These are phyloP conservation scores for Phenganax marumi DNA, from an alignment of 92 coral and sea anemone genomes.

Conservation along the genomic window DNA sequence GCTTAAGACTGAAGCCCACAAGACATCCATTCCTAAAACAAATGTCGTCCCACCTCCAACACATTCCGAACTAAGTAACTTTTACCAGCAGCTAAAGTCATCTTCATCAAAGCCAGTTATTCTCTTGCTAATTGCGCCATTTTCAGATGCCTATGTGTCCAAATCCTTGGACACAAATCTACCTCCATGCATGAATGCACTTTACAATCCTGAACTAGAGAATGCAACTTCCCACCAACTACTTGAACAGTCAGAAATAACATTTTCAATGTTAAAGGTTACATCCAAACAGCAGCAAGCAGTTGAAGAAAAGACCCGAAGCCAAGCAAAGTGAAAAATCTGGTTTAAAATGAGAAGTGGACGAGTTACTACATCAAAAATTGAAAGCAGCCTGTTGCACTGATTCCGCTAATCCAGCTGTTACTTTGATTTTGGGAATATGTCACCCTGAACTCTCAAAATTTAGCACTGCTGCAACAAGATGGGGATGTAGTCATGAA, in stretches of 20 bases:
- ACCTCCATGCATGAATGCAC: slow-evolving; percentile 7
- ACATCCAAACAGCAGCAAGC: slow-evolving; percentile 35
- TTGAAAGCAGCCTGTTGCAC: slow-evolving; percentile 51
- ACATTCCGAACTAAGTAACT: slow-evolving; percentile 36
- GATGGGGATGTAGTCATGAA: slow-evolving; percentile 20
- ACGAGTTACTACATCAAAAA: slow-evolving; percentile 53
- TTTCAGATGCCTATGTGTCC: slow-evolving; percentile 24
- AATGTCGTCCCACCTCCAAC: slow-evolving; percentile 25
- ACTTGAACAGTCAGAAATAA: slow-evolving; percentile 38
- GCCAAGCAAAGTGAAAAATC: background rate
- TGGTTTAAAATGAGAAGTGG: slow-evolving; percentile 65
- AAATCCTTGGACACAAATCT: slow-evolving; percentile 26
- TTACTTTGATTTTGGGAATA: slow-evolving; percentile 47
- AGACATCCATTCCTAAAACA: background rate
- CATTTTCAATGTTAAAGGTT: slow-evolving; percentile 17
- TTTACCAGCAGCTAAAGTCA: slow-evolving; percentile 35
- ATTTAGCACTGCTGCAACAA: slow-evolving; percentile 21
- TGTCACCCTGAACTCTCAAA: slow-evolving; percentile 54
- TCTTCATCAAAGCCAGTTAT: slow-evolving; percentile 16
- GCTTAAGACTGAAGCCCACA: slow-evolving; percentile 4
- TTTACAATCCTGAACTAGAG: slow-evolving; percentile 40
- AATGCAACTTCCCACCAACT: slow-evolving; percentile 47
- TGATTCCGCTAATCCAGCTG: slow-evolving; percentile 50
- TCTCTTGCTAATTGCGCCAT: slow-evolving; percentile 32
- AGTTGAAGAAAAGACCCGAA: slow-evolving; percentile 53